These are phyloP conservation scores for Megalopta genalis DNA, from an alignment of 1,140 invertebrate species.

Conservation along the genomic window DNA sequence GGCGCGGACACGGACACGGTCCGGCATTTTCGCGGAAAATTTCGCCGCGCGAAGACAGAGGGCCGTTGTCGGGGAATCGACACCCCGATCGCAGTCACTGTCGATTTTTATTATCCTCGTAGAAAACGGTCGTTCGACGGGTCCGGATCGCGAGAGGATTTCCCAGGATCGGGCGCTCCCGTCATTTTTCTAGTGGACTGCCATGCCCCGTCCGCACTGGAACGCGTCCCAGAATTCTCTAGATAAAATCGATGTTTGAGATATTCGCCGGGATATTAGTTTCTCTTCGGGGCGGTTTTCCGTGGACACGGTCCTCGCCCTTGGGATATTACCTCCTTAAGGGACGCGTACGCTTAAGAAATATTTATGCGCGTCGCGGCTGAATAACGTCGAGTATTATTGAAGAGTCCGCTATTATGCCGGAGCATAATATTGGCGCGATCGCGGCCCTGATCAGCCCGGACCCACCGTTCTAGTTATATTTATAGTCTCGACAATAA, in stretches of 20 bases:
- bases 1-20: not conserved
- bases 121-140: slow-evolving; percentile 26
- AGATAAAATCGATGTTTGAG: slow-evolving; percentile 55
- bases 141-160: slow-evolving; percentile 1
- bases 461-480: not conserved
- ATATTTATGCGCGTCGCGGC: slow-evolving; percentile 11
- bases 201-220: slow-evolving; percentile 22
- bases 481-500: too few relatives aligned
- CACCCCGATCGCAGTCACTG: slow-evolving; percentile 31
- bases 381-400: slow-evolving; percentile 24
- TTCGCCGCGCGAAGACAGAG: too few relatives aligned
- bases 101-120: slow-evolving; percentile 43
- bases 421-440: not conserved
- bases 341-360: slow-evolving; percentile 26
- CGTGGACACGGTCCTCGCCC: slow-evolving; percentile 10
- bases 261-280: slow-evolving; percentile 61
- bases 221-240: slow-evolving; percentile 56
- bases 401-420: slow-evolving; percentile 9
- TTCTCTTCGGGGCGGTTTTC: slow-evolving; percentile 13
- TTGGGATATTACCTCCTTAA: slow-evolving; percentile 25
- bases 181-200: slow-evolving; percentile 53
- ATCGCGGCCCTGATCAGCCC: too few relatives aligned
- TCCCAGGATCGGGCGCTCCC: slow-evolving; percentile 24
- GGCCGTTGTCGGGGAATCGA: not conserved
- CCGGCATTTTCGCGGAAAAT: not conserved